A percentile compares a stretch with the other conserved stretches of the same genome.
Evolutionary conservation across 2,113 vertebrate genomes (phyloP).

Genomic region (Macquaria ambigua): DNA sequence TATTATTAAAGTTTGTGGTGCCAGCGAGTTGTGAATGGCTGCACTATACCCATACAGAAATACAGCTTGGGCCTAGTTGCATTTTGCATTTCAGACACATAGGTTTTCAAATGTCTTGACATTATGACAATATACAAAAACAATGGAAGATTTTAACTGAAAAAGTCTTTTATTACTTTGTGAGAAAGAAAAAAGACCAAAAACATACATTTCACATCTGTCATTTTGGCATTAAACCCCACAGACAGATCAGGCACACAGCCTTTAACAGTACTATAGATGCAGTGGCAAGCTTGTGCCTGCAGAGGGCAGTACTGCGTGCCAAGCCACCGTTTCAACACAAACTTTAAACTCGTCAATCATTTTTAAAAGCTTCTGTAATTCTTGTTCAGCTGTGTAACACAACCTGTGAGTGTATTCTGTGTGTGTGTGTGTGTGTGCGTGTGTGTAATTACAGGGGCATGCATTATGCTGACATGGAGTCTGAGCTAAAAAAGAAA

Average conservation of each 20-base stretch:
- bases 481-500: slow-evolving; percentile 31
- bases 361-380: slow-evolving; percentile 25
- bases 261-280: slow-evolving; percentile 7
- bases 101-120: background rate
- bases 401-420: slow-evolving; percentile 40
- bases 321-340: slow-evolving; percentile 21
- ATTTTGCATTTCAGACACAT: background rate
- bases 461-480: slow-evolving; percentile 66
- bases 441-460: slow-evolving; percentile 22
- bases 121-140: background rate
- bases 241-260: slow-evolving; percentile 29
- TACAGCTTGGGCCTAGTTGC: background rate
- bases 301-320: slow-evolving; percentile 45
- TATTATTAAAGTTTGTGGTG: no score
- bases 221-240: slow-evolving; percentile 65
- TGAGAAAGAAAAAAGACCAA: slow-evolving; percentile 28
- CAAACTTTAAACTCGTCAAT: slow-evolving; percentile 9
- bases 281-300: slow-evolving; percentile 35
- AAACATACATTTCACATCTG: slow-evolving; percentile 43
- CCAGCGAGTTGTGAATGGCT: background rate
- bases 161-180: slow-evolving; percentile 88
- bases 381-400: slow-evolving; percentile 27
- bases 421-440: slow-evolving; percentile 11
- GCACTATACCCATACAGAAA: no score
- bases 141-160: slow-evolving; percentile 66